Evolutionary conservation across 2,797 vertebrate genomes (phyloP).

Genomic region (Xiphorhynchus erythropygius): DNA sequence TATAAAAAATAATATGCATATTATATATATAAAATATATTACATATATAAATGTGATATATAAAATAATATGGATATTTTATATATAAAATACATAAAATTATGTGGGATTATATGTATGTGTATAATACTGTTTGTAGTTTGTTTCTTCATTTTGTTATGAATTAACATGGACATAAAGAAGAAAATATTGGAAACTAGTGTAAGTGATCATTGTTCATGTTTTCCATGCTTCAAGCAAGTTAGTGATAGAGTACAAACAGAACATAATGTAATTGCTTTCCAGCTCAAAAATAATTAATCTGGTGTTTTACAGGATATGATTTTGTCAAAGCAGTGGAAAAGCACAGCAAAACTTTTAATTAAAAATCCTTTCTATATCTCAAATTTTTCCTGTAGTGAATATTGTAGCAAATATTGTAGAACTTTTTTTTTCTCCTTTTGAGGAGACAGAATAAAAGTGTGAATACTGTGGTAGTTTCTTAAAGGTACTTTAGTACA

Average conservation of each 20-base stretch:
- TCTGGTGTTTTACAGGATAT: not conserved
- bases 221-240: not conserved
- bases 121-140: not conserved
- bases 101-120: fast-evolving
- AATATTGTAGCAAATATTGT: not conserved
- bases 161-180: not conserved
- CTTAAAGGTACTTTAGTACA: not conserved
- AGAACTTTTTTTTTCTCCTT: not conserved
- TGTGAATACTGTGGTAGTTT: not conserved
- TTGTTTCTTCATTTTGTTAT: not conserved
- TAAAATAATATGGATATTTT: not conserved
- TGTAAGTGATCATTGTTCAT: not conserved
- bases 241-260: not conserved
- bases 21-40: too few species aligned
- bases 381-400: not conserved
- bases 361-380: not conserved
- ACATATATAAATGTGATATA: too few species aligned
- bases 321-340: not conserved
- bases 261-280: not conserved
- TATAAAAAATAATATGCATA: too few species aligned
- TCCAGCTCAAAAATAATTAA: not conserved
- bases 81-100: too few species aligned
- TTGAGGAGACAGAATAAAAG: not conserved
- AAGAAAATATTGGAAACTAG: not conserved
- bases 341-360: not conserved